These are phyloP conservation scores for mouse (Mus musculus) DNA, from an alignment of 2,113 vertebrate genomes.

Conservation along the genomic window DNA sequence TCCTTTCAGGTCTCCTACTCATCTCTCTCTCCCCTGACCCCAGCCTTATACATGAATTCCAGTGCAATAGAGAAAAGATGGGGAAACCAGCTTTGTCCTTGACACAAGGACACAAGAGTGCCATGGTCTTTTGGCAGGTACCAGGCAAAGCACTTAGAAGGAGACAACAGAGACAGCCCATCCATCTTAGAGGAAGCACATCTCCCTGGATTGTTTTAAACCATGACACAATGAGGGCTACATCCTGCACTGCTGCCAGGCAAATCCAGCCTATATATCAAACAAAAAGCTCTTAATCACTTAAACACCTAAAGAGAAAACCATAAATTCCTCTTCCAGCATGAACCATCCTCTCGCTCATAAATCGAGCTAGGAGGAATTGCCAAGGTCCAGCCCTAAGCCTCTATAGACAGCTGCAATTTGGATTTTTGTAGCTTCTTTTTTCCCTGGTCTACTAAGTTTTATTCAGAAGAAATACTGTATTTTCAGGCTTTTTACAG, in stretches of 20 bases:
- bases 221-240: not conserved
- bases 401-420: not conserved
- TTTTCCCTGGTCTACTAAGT: not conserved
- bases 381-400: conserved; percentile 12
- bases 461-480: conserved; percentile 9
- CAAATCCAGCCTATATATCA: conserved; percentile 76
- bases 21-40: not conserved
- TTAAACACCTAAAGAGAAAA: conserved; percentile 70
- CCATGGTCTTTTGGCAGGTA: conserved; percentile 35
- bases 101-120: not conserved
- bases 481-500: conserved; percentile 41
- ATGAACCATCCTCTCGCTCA: conserved; percentile 33
- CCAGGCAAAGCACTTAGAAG: conserved; percentile 23
- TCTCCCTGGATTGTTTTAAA: conserved; percentile 23
- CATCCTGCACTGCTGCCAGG: conserved; percentile 41
- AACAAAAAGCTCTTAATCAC: conserved; percentile 71
- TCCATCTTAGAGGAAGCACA: conserved; percentile 54
- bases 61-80: not conserved
- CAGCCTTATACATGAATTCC: not conserved
- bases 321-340: conserved; percentile 42
- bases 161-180: not conserved
- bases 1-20: no score
- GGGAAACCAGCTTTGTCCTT: not conserved
- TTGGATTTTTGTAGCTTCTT: conserved; percentile 46
- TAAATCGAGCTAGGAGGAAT: conserved; percentile 52